Conservation (phyloP, 2,113 vertebrate species). For the Felis chaus region DNA sequence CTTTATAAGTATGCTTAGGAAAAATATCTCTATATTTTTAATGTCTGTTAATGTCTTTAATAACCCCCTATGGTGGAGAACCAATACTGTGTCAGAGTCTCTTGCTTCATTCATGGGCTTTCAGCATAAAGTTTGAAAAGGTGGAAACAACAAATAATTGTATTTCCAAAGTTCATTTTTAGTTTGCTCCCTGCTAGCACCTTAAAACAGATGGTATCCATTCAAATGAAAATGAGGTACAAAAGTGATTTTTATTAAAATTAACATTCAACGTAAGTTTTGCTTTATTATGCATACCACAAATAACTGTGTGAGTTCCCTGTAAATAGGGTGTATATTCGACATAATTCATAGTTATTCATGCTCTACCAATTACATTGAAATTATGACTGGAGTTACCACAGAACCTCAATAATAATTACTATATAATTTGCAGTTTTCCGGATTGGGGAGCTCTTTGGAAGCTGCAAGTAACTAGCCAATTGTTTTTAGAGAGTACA, state of each 20-base stretch:
- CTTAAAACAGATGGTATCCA: constrained; percentile 57
- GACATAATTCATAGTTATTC: constrained; percentile 63
- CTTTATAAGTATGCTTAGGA: neutral
- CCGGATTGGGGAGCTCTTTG: constrained; percentile 59
- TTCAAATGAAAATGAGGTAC: constrained; percentile 48
- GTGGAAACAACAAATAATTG: constrained; percentile 27
- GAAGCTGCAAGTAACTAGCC: constrained; percentile 61
- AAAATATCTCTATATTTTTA: neutral
- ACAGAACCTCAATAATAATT: constrained; percentile 67
- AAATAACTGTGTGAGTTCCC: constrained; percentile 59
- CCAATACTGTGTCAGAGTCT: neutral
- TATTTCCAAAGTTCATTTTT: constrained; percentile 47
- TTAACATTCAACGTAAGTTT: constrained; percentile 60
- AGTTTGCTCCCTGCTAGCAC: neutral
- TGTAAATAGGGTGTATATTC: constrained; percentile 58
- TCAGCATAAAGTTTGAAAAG: constrained; percentile 45
- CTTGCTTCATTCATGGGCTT: neutral
- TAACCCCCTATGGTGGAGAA: neutral
- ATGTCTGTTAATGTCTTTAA: neutral
- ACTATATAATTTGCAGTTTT: constrained; percentile 70
- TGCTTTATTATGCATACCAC: constrained; percentile 27
- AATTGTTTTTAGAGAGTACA: constrained; percentile 74
- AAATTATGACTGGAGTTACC: constrained; percentile 68
- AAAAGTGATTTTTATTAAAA: constrained; percentile 64
- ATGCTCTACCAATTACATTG: constrained; percentile 46